Evolutionary conservation across 2,797 vertebrate genomes (phyloP).

Genomic region (Serranus cabrilla): DNA sequence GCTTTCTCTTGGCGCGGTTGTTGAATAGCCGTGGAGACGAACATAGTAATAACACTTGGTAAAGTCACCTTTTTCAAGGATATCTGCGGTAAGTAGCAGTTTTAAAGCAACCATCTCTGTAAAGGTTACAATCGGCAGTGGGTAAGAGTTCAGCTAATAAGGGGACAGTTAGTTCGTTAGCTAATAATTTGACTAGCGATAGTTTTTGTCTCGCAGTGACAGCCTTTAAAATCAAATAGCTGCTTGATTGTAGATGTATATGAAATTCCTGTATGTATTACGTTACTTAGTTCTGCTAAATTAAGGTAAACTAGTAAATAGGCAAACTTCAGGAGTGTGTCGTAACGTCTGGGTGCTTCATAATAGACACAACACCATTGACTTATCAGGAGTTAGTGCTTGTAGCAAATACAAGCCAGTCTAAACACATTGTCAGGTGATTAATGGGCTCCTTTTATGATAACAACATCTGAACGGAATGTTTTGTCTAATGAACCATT

Average conservation of each 20-base stretch:
- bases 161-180: not conserved
- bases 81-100: constrained; percentile 39
- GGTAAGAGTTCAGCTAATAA: not conserved
- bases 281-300: too few relatives aligned
- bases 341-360: too few relatives aligned
- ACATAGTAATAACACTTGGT: not conserved
- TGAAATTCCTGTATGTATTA: too few relatives aligned
- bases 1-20: constrained; percentile 74
- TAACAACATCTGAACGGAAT: not conserved
- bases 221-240: not conserved
- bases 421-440: constrained; percentile 9
- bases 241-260: not conserved
- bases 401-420: not conserved
- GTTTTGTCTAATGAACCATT: not conserved
- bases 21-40: constrained; percentile 42
- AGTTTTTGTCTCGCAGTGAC: not conserved
- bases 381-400: not conserved
- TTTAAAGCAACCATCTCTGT: not conserved
- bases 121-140: too few relatives aligned
- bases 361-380: constrained; percentile 34
- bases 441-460: not conserved
- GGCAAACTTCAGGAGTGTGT: not conserved
- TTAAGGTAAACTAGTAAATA: not conserved
- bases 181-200: not conserved
- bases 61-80: not conserved